phyloP scores from a whole-genome alignment of 1,140 invertebrate genomes.

The Hestina assimilis region DNA sequence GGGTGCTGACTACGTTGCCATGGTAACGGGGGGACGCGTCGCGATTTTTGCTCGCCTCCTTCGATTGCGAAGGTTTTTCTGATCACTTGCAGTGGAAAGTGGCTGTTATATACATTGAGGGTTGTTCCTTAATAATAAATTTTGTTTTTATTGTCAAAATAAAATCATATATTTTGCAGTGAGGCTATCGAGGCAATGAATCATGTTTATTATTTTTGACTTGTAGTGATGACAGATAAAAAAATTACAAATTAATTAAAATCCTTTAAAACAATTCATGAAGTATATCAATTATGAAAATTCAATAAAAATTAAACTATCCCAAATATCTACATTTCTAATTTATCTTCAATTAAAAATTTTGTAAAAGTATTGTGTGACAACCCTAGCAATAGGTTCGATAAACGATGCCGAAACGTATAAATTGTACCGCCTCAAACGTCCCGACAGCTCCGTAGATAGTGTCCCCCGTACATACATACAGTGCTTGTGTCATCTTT shows the following conservation, averaged over 20 bases:
- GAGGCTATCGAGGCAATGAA: too few species aligned
- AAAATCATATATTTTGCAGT: too few species aligned
- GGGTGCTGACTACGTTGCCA: conserved; percentile 39
- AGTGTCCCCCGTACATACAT: conserved; percentile 4
- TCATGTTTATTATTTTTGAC: too few species aligned
- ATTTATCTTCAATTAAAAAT: too few species aligned
- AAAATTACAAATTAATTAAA: too few species aligned
- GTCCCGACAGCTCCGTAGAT: conserved; percentile 18
- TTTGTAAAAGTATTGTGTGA: too few species aligned
- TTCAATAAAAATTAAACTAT: too few species aligned
- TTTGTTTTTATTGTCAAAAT: background rate
- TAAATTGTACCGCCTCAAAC: conserved; percentile 29
- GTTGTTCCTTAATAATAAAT: conserved; percentile 12
- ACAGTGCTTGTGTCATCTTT: background rate
- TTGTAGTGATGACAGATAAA: too few species aligned
- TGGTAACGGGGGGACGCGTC: conserved; percentile 56
- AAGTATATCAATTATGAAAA: too few species aligned
- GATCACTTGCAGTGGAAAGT: conserved; percentile 55
- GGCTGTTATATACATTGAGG: conserved; percentile 40
- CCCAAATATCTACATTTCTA: too few species aligned
- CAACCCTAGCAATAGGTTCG: conserved; percentile 22
- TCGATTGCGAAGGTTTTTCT: conserved; percentile 63
- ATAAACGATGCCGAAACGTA: conserved; percentile 28
- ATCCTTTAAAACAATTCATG: too few species aligned
- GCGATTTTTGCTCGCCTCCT: conserved; percentile 66